A percentile compares a stretch with the other conserved stretches of the same genome.
phyloP scores from a whole-genome alignment of 2,113 vertebrate species.

The Plectropomus leopardus region DNA sequence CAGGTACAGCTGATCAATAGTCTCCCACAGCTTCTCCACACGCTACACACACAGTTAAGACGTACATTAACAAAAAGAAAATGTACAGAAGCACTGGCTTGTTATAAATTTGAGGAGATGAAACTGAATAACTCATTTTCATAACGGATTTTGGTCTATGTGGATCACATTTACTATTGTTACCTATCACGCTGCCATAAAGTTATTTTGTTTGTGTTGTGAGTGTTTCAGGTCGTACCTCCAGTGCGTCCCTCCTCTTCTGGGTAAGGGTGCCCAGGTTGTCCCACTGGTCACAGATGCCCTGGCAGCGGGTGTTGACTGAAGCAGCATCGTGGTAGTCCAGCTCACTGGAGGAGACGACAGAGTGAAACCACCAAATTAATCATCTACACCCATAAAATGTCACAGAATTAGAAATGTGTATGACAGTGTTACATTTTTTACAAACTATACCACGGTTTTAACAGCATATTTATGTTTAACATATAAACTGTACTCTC shows the following conservation, averaged over 20 bases:
- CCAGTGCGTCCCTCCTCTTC: conserved; percentile 92
- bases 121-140: not conserved
- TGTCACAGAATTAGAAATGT: too few species aligned
- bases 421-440: too few species aligned
- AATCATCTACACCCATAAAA: too few species aligned
- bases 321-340: conserved; percentile 91
- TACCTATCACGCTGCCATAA: not conserved
- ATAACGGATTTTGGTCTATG: too few species aligned
- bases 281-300: conserved; percentile 97
- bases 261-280: conserved; percentile 93
- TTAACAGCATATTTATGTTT: too few species aligned
- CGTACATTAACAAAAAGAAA: not conserved
- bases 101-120: not conserved
- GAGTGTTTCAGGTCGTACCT: conserved; percentile 73
- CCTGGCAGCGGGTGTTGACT: conserved; percentile 92
- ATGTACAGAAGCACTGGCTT: not conserved
- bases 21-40: conserved; percentile 91
- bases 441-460: too few species aligned
- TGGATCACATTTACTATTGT: not conserved
- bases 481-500: too few species aligned
- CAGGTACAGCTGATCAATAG: conserved; percentile 90
- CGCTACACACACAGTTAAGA: conserved; percentile 75
- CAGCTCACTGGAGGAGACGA: conserved; percentile 85
- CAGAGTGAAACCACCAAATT: not conserved
- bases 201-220: not conserved